Conservation (phyloP, 2,113 vertebrate species). For the Podarcis cretensis region DNA sequence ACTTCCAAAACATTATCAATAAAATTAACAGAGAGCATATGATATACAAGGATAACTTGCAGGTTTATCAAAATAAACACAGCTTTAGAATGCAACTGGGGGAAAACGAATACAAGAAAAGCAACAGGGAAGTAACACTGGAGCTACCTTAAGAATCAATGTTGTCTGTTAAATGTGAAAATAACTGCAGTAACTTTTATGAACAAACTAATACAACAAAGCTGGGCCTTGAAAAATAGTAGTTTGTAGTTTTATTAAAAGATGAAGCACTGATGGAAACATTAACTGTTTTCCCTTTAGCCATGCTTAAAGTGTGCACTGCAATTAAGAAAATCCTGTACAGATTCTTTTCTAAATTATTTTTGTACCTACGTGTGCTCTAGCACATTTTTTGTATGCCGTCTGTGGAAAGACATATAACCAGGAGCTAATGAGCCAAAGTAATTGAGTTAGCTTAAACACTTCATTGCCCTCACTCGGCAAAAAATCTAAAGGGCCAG, state of each 20-base stretch:
- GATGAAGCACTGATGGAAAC: background rate
- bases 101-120: background rate
- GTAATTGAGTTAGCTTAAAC: conserved; percentile 53
- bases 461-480: conserved; percentile 38
- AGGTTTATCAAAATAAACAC: background rate
- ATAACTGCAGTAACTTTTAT: background rate
- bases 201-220: background rate
- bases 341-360: conserved; percentile 24
- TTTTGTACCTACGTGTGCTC: conserved; percentile 39
- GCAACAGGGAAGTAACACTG: background rate
- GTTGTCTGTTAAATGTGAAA: background rate
- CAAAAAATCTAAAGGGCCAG: conserved; percentile 42
- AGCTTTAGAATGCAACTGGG: background rate
- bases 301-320: background rate
- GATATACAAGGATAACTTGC: background rate
- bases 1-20: background rate
- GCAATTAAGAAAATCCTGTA: conserved; percentile 26
- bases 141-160: background rate
- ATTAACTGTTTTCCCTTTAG: background rate
- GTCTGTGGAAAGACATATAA: conserved; percentile 30
- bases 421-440: conserved; percentile 32
- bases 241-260: conserved; percentile 8
- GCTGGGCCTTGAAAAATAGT: background rate
- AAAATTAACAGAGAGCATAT: background rate
- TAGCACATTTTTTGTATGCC: conserved; percentile 49